Evolutionary conservation across 2,888 invertebrate genomes (phyloP).

Genomic region (Proisotoma minuta): DNA sequence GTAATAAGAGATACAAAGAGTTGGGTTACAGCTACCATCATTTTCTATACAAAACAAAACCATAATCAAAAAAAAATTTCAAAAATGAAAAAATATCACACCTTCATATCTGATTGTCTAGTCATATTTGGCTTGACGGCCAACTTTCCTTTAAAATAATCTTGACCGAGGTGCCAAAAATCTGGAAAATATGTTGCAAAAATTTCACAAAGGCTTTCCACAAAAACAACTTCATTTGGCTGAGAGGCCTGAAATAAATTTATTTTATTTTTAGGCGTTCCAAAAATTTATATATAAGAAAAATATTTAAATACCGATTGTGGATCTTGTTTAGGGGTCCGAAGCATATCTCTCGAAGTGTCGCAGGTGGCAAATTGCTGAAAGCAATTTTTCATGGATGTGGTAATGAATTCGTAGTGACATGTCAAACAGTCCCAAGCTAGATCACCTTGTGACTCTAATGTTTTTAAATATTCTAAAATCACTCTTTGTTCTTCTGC

Average conservation of each 20-base stretch:
- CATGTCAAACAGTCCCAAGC: slow-evolving; percentile 92
- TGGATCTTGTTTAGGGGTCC: slow-evolving; percentile 41
- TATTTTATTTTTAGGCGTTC: no score
- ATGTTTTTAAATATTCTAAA: slow-evolving; percentile 61
- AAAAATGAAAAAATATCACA: slow-evolving; percentile 48
- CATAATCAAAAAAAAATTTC: slow-evolving; percentile 13
- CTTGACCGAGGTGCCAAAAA: slow-evolving; percentile 90
- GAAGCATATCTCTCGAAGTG: slow-evolving; percentile 30
- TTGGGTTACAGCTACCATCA: slow-evolving; percentile 72
- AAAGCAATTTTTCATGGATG: slow-evolving; percentile 56
- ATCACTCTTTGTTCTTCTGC: slow-evolving; percentile 44
- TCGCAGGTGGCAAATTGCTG: slow-evolving; percentile 35
- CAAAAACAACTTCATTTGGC: slow-evolving; percentile 68
- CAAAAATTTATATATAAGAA: no score
- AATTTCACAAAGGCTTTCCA: slow-evolving; percentile 72
- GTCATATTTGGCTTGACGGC: slow-evolving; percentile 67
- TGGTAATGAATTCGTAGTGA: slow-evolving; percentile 72
- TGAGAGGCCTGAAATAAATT: slow-evolving; percentile 48
- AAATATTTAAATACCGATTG: slow-evolving; percentile 18
- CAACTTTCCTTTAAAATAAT: slow-evolving; percentile 86
- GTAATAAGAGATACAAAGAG: slow-evolving; percentile 66
- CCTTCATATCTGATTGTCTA: slow-evolving; percentile 74
- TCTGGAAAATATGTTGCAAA: slow-evolving; percentile 76
- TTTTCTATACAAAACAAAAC: slow-evolving; percentile 57
- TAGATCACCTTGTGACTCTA: slow-evolving; percentile 78